Evolutionary conservation across 2,888 invertebrate species (phyloP), one percentile per base, ranked within the genome.

Genomic region (Matsumyia berberina): DNA sequence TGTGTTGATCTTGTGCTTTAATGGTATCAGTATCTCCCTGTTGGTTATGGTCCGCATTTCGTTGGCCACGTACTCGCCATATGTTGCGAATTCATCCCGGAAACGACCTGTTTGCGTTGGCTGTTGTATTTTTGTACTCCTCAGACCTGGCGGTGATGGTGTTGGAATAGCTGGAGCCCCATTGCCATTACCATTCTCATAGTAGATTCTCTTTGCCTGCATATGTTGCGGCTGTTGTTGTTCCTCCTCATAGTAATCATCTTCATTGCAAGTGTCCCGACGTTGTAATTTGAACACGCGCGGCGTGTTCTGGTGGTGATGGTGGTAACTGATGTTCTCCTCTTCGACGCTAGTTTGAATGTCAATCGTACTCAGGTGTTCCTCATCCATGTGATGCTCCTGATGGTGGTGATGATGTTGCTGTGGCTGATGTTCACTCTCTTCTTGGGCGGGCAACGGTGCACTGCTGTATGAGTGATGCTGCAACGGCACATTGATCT

Each of bases 1-100:
- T 87, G 94, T 94, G 87, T 94, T 93, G 77, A 94, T 94, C 88
- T 94, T 94, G 88, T 94, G 94, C 88, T 94, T 94, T 0, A 93
- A 92, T 3, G 94, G 91, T 5, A 93, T 89, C 9, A 94, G 88
- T 77, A 93, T 93, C 87, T 93, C 93, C 53, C 94, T 92, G 17
- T 93, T 93, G 88, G 92, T 93, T 15, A 94, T 90, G 39, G 93
- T 93, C 5, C 94, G 90, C 86, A 94, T 90, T 88, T 94, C 94
- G 88, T 94, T 94, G 0, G 94, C 94, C 67, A 94, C 91, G 85
- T 94, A 94, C 90, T 94, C 94, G 6, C 94, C 94, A 64, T 94
- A 94, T 0, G 93, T 93, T 8, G 93, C 89, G 87, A 93, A 93
- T 80, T 94, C 94, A 87, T 94, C 94, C 79, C 94, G 89, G 9